Conservation (phyloP, 2,113 vertebrate species). For the Daphoenositta chrysoptera region DNA sequence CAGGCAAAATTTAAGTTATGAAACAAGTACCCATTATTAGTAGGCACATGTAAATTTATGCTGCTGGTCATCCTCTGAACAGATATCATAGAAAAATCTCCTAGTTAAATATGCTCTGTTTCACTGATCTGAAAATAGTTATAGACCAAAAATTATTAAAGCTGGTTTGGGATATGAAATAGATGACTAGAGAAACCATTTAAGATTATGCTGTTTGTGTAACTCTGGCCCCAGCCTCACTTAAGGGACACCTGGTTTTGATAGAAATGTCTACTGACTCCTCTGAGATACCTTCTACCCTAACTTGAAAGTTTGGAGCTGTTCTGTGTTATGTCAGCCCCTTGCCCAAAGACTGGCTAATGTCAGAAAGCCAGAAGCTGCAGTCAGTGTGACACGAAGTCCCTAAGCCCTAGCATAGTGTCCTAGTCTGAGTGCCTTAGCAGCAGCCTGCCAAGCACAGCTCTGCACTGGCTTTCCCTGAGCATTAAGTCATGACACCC, state of each 20-base stretch:
- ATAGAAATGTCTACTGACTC: background rate
- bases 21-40: background rate
- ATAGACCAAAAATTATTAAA: background rate
- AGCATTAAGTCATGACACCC: background rate
- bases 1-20: background rate
- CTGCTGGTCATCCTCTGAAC: background rate
- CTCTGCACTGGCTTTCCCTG: rapidly evolving
- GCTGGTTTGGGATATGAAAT: background rate
- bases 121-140: background rate
- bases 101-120: background rate
- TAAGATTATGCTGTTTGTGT: background rate
- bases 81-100: background rate
- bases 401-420: no score
- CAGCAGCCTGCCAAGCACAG: background rate
- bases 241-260: background rate
- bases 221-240: background rate
- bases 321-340: background rate
- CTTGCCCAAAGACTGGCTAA: background rate
- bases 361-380: background rate
- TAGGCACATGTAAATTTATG: background rate
- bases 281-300: background rate
- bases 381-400: background rate
- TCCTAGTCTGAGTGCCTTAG: rapidly evolving
- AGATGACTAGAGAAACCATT: background rate
- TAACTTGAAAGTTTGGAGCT: background rate